These are phyloP conservation scores for Coreius guichenoti DNA, from an alignment of 2,797 vertebrate species.

Conservation along the genomic window DNA sequence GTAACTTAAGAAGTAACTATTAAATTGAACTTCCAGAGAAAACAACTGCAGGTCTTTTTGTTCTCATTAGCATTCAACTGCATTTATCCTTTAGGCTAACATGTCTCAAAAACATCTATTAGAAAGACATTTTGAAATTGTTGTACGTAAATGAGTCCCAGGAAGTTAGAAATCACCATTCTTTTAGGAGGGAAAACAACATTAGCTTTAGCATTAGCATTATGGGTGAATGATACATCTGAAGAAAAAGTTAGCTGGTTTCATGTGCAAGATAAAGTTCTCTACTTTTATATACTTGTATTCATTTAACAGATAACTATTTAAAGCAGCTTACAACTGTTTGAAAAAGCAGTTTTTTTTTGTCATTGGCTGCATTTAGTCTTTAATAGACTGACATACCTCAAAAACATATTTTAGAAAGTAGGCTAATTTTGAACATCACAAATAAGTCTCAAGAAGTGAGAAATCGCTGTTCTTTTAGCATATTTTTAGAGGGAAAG, in stretches of 20 bases:
- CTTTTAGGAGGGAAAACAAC: neutral
- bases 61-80: neutral
- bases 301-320: neutral
- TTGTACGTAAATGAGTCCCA: neutral
- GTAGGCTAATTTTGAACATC: neutral
- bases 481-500: neutral
- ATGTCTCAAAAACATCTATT: neutral
- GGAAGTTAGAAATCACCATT: neutral
- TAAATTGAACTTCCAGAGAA: neutral
- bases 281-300: neutral
- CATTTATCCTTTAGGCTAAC: neutral
- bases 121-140: neutral
- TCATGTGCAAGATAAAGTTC: neutral
- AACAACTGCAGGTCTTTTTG: neutral
- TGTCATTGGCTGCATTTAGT: neutral
- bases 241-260: constrained; percentile 43
- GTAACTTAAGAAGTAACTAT: neutral
- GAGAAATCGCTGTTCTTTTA: neutral
- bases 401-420: neutral
- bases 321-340: neutral
- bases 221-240: neutral
- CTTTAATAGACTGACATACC: neutral
- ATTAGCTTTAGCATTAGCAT: constrained; percentile 9
- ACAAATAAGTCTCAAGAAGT: neutral
- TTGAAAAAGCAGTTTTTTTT: neutral